These are phyloP conservation scores for Pogona vitticeps DNA, from an alignment of 2,113 vertebrate species.

Conservation along the genomic window DNA sequence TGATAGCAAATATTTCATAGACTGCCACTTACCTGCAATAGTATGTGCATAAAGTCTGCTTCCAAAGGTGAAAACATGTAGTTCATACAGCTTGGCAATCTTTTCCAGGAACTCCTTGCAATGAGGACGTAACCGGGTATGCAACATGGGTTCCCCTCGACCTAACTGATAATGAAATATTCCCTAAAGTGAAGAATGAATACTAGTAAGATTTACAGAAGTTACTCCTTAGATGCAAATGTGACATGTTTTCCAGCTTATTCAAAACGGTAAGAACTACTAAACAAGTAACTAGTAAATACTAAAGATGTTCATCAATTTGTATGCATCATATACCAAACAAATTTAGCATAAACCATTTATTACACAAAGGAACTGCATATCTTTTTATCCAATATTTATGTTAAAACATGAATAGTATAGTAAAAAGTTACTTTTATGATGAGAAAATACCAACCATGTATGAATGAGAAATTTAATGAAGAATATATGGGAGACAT, in stretches of 20 bases:
- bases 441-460: background rate
- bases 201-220: constrained; percentile 4
- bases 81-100: constrained; percentile 92
- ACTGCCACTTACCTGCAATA: constrained; percentile 85
- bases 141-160: constrained; percentile 94
- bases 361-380: background rate
- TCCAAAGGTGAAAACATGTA: constrained; percentile 98
- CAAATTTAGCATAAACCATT: background rate
- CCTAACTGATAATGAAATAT: constrained; percentile 98
- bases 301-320: background rate
- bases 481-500: background rate
- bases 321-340: background rate
- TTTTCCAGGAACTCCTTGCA: constrained; percentile 97
- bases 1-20: background rate
- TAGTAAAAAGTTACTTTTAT: background rate
- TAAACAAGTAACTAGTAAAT: background rate
- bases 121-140: constrained; percentile 94
- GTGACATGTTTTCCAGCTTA: constrained; percentile 4
- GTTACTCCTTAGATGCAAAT: background rate
- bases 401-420: background rate
- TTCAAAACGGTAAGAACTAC: background rate
- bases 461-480: background rate
- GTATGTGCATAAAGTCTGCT: constrained; percentile 98
- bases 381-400: too few relatives aligned
- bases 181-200: constrained; percentile 77